These are phyloP conservation scores for Eptatretus atami DNA, from an alignment of 2,797 vertebrate species.

Conservation along the genomic window DNA sequence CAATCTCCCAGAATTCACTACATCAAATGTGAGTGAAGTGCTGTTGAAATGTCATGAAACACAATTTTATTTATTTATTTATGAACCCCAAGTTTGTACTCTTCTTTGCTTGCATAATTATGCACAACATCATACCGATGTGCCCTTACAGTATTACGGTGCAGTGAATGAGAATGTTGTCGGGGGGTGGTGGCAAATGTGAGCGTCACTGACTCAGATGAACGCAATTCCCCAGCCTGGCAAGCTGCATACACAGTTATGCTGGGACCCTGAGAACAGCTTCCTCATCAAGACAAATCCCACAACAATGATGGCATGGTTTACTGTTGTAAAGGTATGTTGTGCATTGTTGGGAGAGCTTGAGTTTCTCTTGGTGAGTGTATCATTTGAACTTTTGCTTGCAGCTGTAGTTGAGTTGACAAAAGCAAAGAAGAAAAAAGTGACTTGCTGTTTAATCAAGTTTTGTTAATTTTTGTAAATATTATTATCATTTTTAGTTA, in stretches of 20 bases:
- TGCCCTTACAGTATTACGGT: slow-evolving; percentile 31
- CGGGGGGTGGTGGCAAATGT: slow-evolving; percentile 47
- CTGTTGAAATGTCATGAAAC: too few species aligned
- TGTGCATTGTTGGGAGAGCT: too few species aligned
- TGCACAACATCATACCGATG: not conserved
- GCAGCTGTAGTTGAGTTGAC: too few species aligned
- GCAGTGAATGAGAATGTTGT: slow-evolving; percentile 58
- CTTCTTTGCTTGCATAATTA: too few species aligned
- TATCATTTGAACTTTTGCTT: too few species aligned
- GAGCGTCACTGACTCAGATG: slow-evolving; percentile 52
- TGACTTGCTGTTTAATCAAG: too few species aligned
- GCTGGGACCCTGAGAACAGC: slow-evolving; percentile 48
- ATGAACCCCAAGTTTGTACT: too few species aligned
- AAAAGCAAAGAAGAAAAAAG: too few species aligned
- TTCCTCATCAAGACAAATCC: slow-evolving; percentile 59
- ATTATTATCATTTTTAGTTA: too few species aligned
- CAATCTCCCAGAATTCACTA: slow-evolving; percentile 62
- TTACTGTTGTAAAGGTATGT: slow-evolving; percentile 57
- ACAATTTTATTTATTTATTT: too few species aligned
- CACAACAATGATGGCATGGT: slow-evolving; percentile 48
- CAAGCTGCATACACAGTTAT: slow-evolving; percentile 56
- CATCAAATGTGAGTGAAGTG: slow-evolving; percentile 36
- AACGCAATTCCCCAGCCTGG: slow-evolving; percentile 65
- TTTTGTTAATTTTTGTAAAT: too few species aligned
- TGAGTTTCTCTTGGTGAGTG: too few species aligned